Percentiles rank a stretch among this genome's conserved stretches.
These are phyloP conservation scores for Nannoperca australis DNA, from an alignment of 2,797 vertebrate species.

Conservation along the genomic window DNA sequence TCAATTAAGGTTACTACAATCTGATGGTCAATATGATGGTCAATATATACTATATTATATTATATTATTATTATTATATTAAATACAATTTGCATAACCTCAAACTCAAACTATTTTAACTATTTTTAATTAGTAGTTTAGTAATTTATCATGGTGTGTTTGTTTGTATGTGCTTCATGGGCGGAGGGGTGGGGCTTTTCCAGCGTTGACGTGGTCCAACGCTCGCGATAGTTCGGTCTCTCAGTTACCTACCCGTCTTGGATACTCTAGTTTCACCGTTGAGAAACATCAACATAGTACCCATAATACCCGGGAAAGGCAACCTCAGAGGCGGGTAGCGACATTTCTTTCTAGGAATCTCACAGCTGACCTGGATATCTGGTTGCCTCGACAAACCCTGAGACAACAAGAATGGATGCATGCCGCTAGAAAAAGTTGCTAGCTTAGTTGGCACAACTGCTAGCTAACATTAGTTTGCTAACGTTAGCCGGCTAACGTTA, in stretches of 20 bases:
- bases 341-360: constrained; percentile 19
- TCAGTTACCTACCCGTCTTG: constrained; percentile 66
- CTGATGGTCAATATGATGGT: no score
- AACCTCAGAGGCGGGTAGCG: constrained; percentile 54
- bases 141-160: background rate
- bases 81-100: no score
- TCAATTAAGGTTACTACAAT: background rate
- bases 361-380: background rate
- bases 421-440: constrained; percentile 72
- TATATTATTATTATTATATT: no score
- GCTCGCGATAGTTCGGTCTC: constrained; percentile 78
- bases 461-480: constrained; percentile 65
- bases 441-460: constrained; percentile 63
- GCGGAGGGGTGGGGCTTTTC: constrained; percentile 8
- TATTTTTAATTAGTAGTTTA: no score
- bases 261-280: constrained; percentile 72
- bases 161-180: background rate
- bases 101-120: no score
- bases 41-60: no score
- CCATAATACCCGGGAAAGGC: constrained; percentile 83
- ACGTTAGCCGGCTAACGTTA: constrained; percentile 76
- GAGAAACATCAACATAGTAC: constrained; percentile 77
- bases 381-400: background rate
- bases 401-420: constrained; percentile 47
- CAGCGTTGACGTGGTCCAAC: constrained; percentile 27